Conservation (phyloP, 2,888 invertebrate species). For the Cerceris rybyensis region DNA sequence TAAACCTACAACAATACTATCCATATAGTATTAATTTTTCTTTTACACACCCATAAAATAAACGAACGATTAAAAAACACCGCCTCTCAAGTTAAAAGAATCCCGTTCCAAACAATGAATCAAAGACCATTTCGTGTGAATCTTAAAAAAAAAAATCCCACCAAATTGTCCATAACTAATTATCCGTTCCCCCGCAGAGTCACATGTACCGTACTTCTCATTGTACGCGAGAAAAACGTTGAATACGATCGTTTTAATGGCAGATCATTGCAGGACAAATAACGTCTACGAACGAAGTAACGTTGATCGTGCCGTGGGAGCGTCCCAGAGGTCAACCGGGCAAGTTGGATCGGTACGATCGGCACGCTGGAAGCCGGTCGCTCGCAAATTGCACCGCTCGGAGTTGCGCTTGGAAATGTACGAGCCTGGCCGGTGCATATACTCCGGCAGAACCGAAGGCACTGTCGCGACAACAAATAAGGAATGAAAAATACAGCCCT, state of each 20-base stretch:
- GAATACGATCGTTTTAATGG: not conserved
- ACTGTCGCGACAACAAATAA: slow-evolving; percentile 59
- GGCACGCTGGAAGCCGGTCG: slow-evolving; percentile 44
- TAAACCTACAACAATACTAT: too few relatives aligned
- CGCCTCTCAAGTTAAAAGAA: too few relatives aligned
- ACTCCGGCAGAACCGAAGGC: slow-evolving; percentile 33
- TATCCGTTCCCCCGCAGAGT: too few relatives aligned
- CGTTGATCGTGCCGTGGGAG: slow-evolving; percentile 44
- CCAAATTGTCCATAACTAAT: too few relatives aligned
- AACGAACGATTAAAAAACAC: too few relatives aligned
- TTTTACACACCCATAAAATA: too few relatives aligned
- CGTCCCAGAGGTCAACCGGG: slow-evolving; percentile 43
- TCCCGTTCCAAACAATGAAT: too few relatives aligned
- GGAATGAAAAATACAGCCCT: slow-evolving; percentile 62
- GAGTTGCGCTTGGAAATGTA: slow-evolving; percentile 38
- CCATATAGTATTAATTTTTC: too few relatives aligned
- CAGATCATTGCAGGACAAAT: slow-evolving; percentile 17
- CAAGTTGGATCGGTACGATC: slow-evolving; percentile 33
- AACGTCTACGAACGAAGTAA: slow-evolving; percentile 19
- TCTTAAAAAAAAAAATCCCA: too few relatives aligned
- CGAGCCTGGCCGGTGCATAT: slow-evolving; percentile 41
- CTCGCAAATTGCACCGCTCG: slow-evolving; percentile 54
- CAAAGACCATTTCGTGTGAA: too few relatives aligned
- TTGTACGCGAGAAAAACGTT: too few relatives aligned
- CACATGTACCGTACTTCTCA: too few relatives aligned